A percentile compares a stretch with the other conserved stretches of the same genome.
phyloP scores from a whole-genome alignment of 2,888 invertebrate species.

The Scaptomyza parva region DNA sequence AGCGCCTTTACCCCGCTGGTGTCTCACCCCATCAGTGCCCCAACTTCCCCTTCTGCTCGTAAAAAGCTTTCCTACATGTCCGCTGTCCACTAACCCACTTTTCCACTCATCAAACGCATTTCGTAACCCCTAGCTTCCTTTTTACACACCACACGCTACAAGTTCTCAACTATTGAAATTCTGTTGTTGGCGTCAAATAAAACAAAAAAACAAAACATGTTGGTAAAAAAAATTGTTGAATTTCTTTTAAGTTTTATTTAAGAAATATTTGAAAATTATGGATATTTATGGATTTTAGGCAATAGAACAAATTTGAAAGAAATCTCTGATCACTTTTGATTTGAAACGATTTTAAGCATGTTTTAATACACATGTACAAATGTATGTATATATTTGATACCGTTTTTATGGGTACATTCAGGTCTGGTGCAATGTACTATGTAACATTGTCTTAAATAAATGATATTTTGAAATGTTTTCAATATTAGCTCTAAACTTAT shows the following conservation, averaged over 20 bases:
- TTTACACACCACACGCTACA: slow-evolving; percentile 39
- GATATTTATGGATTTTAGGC: neutral
- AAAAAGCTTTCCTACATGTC: slow-evolving; percentile 39
- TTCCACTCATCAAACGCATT: slow-evolving; percentile 36
- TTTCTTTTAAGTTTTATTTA: neutral
- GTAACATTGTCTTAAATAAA: neutral
- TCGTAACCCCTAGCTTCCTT: slow-evolving; percentile 44
- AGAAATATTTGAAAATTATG: neutral
- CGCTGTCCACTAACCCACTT: slow-evolving; percentile 18
- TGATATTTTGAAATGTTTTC: neutral
- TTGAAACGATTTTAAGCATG: neutral
- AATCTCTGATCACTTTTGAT: neutral
- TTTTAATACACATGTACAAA: neutral
- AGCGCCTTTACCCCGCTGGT: slow-evolving; percentile 85
- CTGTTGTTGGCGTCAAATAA: slow-evolving; percentile 80
- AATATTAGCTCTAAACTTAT: too few species aligned
- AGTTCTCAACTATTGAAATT: slow-evolving; percentile 70
- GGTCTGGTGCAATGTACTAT: too few species aligned
- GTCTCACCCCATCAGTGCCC: slow-evolving; percentile 85
- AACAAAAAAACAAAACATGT: slow-evolving; percentile 61
- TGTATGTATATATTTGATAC: too few species aligned
- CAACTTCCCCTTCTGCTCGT: slow-evolving; percentile 85
- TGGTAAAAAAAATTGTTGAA: slow-evolving; percentile 52
- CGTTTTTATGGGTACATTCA: neutral
- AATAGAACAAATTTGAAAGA: neutral